Conservation (phyloP, 1,140 invertebrate genomes). For the Drosophila jambulina region DNA sequence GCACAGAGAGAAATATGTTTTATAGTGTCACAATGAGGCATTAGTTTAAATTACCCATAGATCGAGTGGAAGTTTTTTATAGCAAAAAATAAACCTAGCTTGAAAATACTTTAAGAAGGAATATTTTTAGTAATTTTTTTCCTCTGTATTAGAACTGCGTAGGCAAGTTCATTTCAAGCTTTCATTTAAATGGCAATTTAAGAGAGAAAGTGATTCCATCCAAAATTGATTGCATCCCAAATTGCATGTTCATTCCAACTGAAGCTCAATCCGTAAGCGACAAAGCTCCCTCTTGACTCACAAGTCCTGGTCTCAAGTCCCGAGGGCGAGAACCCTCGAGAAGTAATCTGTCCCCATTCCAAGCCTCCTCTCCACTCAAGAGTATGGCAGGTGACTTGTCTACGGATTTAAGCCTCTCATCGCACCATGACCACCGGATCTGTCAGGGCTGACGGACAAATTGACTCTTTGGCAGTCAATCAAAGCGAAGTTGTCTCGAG, state of each 20-base stretch:
- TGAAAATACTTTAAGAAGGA: no score
- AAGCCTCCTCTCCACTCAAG: background rate
- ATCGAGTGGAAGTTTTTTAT: no score
- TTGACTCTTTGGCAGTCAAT: conserved; percentile 46
- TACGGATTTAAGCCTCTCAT: conserved; percentile 6
- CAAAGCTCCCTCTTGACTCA: conserved; percentile 1
- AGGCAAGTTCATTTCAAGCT: background rate
- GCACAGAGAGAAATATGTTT: conserved; percentile 1
- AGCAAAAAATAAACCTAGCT: no score
- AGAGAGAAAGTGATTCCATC: background rate
- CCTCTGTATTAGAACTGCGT: background rate
- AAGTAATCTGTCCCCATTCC: conserved; percentile 4
- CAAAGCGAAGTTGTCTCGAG: conserved; percentile 42
- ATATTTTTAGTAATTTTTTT: background rate
- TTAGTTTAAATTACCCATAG: no score
- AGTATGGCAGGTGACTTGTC: conserved; percentile 1
- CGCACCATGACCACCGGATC: conserved; percentile 22
- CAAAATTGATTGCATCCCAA: background rate
- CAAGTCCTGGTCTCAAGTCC: background rate
- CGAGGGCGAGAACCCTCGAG: background rate
- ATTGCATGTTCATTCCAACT: background rate
- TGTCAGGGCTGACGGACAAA: conserved; percentile 37
- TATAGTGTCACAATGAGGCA: no score
- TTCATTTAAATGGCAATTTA: background rate
- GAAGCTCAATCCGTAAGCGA: background rate